Base-by-base conservation (phyloP, 92 coral and sea anemone species). In the Nematostella vectensis region DNA sequence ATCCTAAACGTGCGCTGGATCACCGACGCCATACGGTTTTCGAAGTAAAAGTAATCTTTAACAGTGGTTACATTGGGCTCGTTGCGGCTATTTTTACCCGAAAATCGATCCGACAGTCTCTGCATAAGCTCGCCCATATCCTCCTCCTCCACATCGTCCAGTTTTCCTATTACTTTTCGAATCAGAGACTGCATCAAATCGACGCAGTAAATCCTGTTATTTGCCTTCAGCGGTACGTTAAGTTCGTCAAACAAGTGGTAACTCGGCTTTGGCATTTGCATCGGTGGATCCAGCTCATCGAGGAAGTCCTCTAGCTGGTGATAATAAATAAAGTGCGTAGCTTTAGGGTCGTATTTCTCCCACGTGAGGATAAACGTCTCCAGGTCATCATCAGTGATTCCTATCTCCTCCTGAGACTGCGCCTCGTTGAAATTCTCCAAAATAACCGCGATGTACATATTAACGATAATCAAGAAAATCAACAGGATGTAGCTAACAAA, bases 371-470 rank as follows among this genome's bases (percentile, higher is more conserved):
- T 79, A 48, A 37, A 93, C 44, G 99, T 88, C 68, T 93, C 99
- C 36, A 93, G 76, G 54, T 93, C 99, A 49, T 93, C 99, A 36
- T 93, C 99, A 11, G 88, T 74, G 29, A 93, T 74, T 3, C 99
- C 99, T 30, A 93, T 93, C 47, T 93, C 96, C 45, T 93, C 99
- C 31, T 93, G 99, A 10, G 80, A 80, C 63, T 86, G 96, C 0
- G 99, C 99, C 43, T 86, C 99, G 57, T 93, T 93, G 60, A 93
- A 93, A 69, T 93, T 93, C 77, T 93, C 99, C 54, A 93, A 78
- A 53, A 93, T 93, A 65, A 93, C 99, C 6, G 99, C 99, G 58
- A 93, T 93, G 72, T 93, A 93, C 99, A 93, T 93, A 61, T 93
- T 93, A 33, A 93, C 84, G 2, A 88, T 86, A 25, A 93, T 88